phyloP scores from a whole-genome alignment of 2,888 invertebrate species.

The Coremacera marginata region DNA sequence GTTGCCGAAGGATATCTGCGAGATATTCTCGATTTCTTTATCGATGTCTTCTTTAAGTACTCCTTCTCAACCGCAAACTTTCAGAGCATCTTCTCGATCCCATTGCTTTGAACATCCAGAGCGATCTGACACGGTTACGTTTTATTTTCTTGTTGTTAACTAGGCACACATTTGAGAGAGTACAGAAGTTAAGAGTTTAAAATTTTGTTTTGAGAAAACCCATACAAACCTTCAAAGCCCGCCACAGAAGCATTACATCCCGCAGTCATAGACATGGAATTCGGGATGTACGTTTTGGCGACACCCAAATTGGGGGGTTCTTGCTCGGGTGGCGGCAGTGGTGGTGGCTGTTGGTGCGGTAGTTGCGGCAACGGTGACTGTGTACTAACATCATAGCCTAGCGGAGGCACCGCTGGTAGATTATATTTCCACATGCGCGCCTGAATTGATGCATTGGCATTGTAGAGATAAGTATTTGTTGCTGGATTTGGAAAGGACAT shows the following conservation, averaged over 20 bases:
- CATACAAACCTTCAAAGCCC: neutral
- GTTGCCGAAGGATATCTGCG: conserved; percentile 73
- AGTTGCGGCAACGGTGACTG: conserved; percentile 45
- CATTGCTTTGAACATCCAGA: conserved; percentile 67
- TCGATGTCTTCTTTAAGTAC: conserved; percentile 72
- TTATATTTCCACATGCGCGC: conserved; percentile 45
- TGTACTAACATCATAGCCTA: conserved; percentile 10
- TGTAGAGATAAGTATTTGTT: conserved; percentile 2
- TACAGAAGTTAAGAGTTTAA: neutral
- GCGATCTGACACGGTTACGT: conserved; percentile 71
- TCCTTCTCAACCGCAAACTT: conserved; percentile 74
- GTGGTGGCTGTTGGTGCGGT: conserved; percentile 8
- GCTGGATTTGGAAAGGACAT: neutral
- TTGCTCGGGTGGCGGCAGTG: neutral
- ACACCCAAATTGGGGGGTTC: neutral
- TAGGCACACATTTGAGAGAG: conserved; percentile 43
- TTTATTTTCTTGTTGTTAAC: conserved; percentile 68
- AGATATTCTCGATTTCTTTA: conserved; percentile 73
- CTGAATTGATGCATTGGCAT: conserved; percentile 19
- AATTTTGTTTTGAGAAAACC: no score
- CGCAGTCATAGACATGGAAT: neutral
- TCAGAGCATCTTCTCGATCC: conserved; percentile 74
- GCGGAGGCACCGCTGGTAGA: conserved; percentile 32
- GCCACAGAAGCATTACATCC: neutral
- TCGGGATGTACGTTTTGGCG: neutral